Conservation (phyloP, 2,113 vertebrate species). For the Thymallus thymallus region DNA sequence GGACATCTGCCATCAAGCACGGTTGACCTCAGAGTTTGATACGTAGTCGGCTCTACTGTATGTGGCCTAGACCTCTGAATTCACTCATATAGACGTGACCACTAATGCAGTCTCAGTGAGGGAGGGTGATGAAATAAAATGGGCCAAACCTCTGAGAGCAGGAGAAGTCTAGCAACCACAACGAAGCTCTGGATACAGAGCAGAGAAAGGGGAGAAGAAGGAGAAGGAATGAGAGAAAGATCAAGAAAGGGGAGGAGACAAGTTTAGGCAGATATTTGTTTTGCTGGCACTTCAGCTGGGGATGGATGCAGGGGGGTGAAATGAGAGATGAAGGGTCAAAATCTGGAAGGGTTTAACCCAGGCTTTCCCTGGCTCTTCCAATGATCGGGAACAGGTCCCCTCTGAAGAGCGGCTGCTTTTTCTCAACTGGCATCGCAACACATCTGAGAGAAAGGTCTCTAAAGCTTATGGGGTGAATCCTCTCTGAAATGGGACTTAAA, state of each 20-base stretch:
- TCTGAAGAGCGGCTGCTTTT: conserved; percentile 5
- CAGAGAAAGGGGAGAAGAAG: background rate
- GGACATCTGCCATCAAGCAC: conserved; percentile 3
- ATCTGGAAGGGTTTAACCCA: conserved; percentile 59
- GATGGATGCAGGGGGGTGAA: conserved; percentile 40
- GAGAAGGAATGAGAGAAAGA: background rate
- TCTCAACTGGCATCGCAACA: conserved; percentile 29
- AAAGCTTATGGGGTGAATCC: conserved; percentile 28
- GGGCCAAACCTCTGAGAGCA: background rate
- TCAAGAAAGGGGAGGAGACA: background rate
- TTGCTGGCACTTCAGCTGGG: conserved; percentile 13
- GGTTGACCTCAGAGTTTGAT: conserved; percentile 3
- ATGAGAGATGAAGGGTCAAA: conserved; percentile 48
- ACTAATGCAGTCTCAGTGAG: background rate
- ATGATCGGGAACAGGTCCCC: conserved; percentile 35
- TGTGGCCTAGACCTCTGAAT: background rate
- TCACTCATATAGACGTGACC: background rate
- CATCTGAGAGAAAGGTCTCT: conserved; percentile 30
- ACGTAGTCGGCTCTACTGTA: background rate
- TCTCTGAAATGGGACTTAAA: conserved; percentile 21
- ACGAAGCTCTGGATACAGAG: background rate
- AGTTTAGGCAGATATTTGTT: conserved; percentile 15
- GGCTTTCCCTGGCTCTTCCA: conserved; percentile 24
- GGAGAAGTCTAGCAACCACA: background rate
- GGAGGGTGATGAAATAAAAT: background rate